These are phyloP conservation scores for Acleris holmiana DNA, from an alignment of 2,888 invertebrate genomes.

Conservation along the genomic window DNA sequence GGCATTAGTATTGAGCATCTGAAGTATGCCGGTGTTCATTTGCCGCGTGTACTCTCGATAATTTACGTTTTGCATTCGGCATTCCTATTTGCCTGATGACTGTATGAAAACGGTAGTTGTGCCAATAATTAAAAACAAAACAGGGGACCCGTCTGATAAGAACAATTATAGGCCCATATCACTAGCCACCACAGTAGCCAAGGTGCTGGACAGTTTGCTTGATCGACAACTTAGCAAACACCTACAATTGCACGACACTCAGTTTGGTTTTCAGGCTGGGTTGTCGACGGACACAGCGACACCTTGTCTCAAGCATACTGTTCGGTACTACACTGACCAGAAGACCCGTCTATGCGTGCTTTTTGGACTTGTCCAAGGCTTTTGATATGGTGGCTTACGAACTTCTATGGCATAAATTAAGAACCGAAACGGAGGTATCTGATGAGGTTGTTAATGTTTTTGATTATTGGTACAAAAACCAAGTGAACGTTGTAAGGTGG, in stretches of 20 bases:
- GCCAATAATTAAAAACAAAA: constrained; percentile 40
- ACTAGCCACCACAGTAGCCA: constrained; percentile 19
- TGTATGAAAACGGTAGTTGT: constrained; percentile 33
- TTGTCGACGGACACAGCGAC: not conserved
- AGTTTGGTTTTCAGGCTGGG: constrained; percentile 1
- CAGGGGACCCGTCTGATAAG: constrained; percentile 25
- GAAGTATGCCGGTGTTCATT: not conserved
- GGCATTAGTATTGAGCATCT: not conserved
- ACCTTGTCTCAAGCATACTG: constrained; percentile 2
- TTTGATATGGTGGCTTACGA: constrained; percentile 6
- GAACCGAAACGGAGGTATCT: not conserved
- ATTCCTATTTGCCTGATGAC: not conserved
- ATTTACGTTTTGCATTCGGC: not conserved
- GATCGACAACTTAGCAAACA: constrained; percentile 8
- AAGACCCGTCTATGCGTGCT: constrained; percentile 4
- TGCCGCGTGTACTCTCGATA: not conserved
- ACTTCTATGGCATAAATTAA: not conserved
- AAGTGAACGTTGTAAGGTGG: constrained; percentile 11
- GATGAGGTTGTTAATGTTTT: not conserved
- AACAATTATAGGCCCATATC: constrained; percentile 32
- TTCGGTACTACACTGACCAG: constrained; percentile 4
- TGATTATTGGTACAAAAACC: constrained; percentile 9
- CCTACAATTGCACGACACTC: not conserved
- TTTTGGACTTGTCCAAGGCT: constrained; percentile 1
- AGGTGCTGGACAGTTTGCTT: constrained; percentile 26